Percentiles rank a stretch among this genome's conserved stretches.
Evolutionary conservation across 2,797 vertebrate genomes (phyloP).

Genomic region (Characodon lateralis): DNA sequence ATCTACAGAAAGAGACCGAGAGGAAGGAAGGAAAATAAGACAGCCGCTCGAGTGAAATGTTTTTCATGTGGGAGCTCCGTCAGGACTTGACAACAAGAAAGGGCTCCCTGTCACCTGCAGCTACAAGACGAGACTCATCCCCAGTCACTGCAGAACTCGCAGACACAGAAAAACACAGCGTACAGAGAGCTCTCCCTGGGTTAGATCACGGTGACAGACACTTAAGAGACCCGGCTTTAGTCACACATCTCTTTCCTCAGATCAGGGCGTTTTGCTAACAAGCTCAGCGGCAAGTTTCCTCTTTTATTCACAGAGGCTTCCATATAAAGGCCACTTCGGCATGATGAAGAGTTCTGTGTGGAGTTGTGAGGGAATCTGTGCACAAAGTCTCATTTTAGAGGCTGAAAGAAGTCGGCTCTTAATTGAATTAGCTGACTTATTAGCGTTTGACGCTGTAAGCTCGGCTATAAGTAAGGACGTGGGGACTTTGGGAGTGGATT

Average conservation of each 20-base stretch:
- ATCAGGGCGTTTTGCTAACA: conserved; percentile 80
- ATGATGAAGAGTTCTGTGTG: conserved; percentile 65
- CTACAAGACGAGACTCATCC: conserved; percentile 70
- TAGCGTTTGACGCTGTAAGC: conserved; percentile 71
- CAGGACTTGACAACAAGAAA: conserved; percentile 79
- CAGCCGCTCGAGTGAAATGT: conserved; percentile 62
- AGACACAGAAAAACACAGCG: conserved; percentile 53
- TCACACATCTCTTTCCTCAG: conserved; percentile 73
- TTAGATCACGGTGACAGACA: conserved; percentile 80
- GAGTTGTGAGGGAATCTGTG: conserved; percentile 64
- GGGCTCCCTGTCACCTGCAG: conserved; percentile 79
- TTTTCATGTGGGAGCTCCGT: conserved; percentile 75
- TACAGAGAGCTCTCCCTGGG: conserved; percentile 75
- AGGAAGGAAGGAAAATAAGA: conserved; percentile 58
- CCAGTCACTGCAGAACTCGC: conserved; percentile 52
- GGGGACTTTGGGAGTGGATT: conserved; percentile 65
- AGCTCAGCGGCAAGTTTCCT: conserved; percentile 66
- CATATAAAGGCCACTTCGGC: conserved; percentile 66
- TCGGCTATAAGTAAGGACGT: conserved; percentile 63
- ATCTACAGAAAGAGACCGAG: conserved; percentile 58
- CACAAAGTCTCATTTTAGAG: conserved; percentile 62
- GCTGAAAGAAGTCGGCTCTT: conserved; percentile 61
- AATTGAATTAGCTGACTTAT: conserved; percentile 80
- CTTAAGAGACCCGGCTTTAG: conserved; percentile 75
- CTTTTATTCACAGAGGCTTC: conserved; percentile 49